These are phyloP conservation scores for Muscicapa adusta DNA, from an alignment of 2,113 vertebrate species.

Conservation along the genomic window DNA sequence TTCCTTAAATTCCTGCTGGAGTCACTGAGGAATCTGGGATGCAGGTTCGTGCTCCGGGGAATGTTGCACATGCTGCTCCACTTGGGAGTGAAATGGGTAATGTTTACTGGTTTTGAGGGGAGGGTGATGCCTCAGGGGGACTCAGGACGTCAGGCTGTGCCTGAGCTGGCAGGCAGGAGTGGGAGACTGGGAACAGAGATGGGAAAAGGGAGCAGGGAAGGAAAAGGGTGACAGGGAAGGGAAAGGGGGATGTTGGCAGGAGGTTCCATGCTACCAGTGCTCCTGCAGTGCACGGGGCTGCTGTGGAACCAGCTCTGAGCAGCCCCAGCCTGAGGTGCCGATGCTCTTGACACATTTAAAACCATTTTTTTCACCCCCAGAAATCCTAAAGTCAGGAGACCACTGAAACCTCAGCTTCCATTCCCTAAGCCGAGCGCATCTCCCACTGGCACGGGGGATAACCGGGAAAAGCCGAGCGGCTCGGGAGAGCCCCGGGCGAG, in stretches of 20 bases:
- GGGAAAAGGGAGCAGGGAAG: neutral
- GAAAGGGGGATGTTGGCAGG: neutral
- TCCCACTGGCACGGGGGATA: rapidly evolving
- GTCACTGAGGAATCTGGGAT: neutral
- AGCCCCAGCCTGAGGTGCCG: neutral
- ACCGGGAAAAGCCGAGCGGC: rapidly evolving
- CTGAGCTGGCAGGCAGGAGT: neutral
- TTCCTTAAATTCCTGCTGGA: neutral
- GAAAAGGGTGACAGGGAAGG: neutral
- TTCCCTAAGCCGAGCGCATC: rapidly evolving
- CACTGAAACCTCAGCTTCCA: rapidly evolving
- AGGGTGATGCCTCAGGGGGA: neutral
- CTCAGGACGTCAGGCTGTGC: neutral
- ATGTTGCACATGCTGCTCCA: neutral
- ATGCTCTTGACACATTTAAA: neutral
- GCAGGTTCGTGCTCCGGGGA: rapidly evolving
- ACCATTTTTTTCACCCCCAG: too few species aligned
- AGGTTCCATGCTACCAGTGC: neutral
- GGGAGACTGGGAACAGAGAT: neutral
- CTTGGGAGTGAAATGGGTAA: rapidly evolving
- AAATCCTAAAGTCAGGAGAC: neutral
- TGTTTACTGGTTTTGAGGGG: neutral
- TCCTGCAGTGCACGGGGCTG: neutral
- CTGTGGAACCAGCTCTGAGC: neutral
- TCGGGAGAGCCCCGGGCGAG: neutral